Percentiles rank a stretch among this genome's conserved stretches.
Conservation (phyloP, 1,140 invertebrate genomes). For the Camponotus floridanus region DNA sequence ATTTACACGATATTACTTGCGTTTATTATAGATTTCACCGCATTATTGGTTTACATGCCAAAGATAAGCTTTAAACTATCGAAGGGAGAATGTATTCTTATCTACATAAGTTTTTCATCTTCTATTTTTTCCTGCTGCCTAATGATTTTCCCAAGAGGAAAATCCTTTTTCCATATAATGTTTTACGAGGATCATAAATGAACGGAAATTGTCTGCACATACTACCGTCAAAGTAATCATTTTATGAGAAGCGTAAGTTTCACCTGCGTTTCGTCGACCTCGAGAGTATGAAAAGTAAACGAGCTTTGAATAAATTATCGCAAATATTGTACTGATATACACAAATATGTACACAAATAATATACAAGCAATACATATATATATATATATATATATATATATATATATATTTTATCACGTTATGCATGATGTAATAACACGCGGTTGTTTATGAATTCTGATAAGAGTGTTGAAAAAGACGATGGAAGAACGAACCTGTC, state of each 20-base stretch:
- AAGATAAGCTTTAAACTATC: neutral
- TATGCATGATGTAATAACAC: conserved; percentile 36
- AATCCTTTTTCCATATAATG: neutral
- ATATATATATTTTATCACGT: conserved; percentile 21
- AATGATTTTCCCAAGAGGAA: conserved; percentile 12
- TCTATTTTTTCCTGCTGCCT: neutral
- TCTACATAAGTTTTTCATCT: neutral
- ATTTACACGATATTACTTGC: neutral
- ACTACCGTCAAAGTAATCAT: neutral
- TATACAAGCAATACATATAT: neutral
- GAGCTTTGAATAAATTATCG: neutral
- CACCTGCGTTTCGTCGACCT: neutral
- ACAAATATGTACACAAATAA: neutral
- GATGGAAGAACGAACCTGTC: neutral
- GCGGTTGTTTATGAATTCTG: conserved; percentile 8
- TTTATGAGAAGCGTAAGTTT: neutral
- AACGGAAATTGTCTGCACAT: conserved; percentile 4
- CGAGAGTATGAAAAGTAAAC: neutral
- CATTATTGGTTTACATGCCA: neutral
- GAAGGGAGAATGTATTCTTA: neutral
- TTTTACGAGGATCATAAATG: neutral
- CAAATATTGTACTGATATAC: neutral
- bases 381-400: neutral
- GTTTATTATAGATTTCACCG: neutral
- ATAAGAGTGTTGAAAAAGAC: conserved; percentile 15